Evolutionary conservation across 2,888 invertebrate species (phyloP).

Genomic region (Sthenelais limicola): DNA sequence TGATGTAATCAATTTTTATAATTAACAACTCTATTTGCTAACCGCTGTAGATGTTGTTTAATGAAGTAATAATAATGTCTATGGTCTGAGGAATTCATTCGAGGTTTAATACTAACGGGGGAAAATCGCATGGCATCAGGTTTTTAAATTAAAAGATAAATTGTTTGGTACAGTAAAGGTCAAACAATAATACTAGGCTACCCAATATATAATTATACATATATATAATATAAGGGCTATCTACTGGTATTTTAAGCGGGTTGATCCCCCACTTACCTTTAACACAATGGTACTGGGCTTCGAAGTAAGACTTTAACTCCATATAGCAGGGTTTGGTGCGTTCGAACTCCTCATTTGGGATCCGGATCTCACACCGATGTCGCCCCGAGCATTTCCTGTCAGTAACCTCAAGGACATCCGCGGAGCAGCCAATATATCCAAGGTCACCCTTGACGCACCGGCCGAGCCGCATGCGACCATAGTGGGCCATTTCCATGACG

Average conservation of each 20-base stretch:
- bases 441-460: constrained; percentile 40
- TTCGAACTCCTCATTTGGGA: constrained; percentile 40
- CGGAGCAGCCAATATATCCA: constrained; percentile 38
- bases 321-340: constrained; percentile 41
- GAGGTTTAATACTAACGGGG: too few relatives aligned
- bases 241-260: too few relatives aligned
- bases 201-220: neutral
- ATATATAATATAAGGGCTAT: too few relatives aligned
- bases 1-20: too few relatives aligned
- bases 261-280: constrained; percentile 34
- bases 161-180: too few relatives aligned
- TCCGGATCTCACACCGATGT: constrained; percentile 40
- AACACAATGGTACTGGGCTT: constrained; percentile 38
- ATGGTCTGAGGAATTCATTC: too few relatives aligned
- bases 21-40: too few relatives aligned
- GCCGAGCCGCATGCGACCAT: constrained; percentile 34
- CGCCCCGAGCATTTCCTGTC: constrained; percentile 40
- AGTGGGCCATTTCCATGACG: constrained; percentile 29
- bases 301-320: constrained; percentile 41
- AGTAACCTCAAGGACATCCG: constrained; percentile 36
- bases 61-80: too few relatives aligned
- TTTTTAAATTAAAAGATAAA: too few relatives aligned
- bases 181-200: neutral
- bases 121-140: too few relatives aligned
- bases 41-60: too few relatives aligned